Evolutionary conservation across 2,797 vertebrate genomes (phyloP), one percentile per base, ranked within the genome.

Genomic region (Tarsius wallacei): DNA sequence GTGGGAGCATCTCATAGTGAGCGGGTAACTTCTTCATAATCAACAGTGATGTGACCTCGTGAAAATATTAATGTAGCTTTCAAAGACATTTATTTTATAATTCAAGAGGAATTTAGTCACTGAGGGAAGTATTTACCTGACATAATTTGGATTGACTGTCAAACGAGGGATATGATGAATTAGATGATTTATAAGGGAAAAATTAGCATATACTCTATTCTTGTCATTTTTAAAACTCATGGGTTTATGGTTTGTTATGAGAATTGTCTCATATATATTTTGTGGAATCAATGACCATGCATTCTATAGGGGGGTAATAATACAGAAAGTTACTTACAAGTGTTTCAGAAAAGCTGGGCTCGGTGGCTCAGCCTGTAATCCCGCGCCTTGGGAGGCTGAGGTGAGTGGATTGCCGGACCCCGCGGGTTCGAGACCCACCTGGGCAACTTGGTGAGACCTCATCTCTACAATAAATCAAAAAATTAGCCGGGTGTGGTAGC

Each of bases 321-420:
- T 47, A 61, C 2, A 89, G 28, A 53, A 77, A 82, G 5, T 19
- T 77, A 83, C 49, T 93, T 74, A n/a, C 0, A 84, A 97, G 33
- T 74, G 78, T 81, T 97, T 91, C 19, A 83, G 3, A 70, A 85
- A 93, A 36, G n/a, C n/a, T n/a, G n/a, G n/a, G n/a, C n/a, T n/a
- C n/a, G n/a, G n/a, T n/a, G n/a, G n/a, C n/a, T n/a, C n/a, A n/a
- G n/a, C n/a, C n/a, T n/a, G n/a, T n/a, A n/a, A n/a, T n/a, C n/a
- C n/a, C n/a, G n/a, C n/a, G n/a, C n/a, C n/a, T n/a, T n/a, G n/a
- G n/a, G n/a, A n/a, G n/a, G n/a, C n/a, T n/a, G n/a, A n/a, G n/a
- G n/a, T n/a, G n/a, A n/a, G n/a, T n/a, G n/a, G n/a, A n/a, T n/a
- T n/a, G n/a, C n/a, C n/a, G n/a, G n/a, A n/a, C n/a, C n/a, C n/a